phyloP scores from a whole-genome alignment of 1,140 invertebrate genomes.

The Gryllus bimaculatus region DNA sequence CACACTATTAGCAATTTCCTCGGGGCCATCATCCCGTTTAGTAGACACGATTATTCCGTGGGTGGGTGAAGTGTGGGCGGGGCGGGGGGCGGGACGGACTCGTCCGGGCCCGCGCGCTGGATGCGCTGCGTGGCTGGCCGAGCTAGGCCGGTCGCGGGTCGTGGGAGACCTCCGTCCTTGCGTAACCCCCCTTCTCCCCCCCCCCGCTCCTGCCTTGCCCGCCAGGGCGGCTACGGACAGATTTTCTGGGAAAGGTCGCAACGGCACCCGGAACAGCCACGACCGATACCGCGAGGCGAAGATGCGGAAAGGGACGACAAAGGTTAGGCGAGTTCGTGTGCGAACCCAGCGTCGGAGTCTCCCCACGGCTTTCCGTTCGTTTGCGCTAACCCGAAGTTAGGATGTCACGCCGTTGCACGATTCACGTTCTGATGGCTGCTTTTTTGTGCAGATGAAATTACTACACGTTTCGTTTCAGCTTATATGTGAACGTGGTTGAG shows the following conservation, averaged over 20 bases:
- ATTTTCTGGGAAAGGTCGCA: not conserved
- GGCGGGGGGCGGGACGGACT: not conserved
- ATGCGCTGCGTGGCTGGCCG: too few species aligned
- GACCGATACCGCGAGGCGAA: not conserved
- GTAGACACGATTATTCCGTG: not conserved
- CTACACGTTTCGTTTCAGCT: too few species aligned
- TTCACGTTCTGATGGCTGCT: too few species aligned
- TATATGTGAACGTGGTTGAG: too few species aligned
- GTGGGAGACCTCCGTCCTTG: not conserved
- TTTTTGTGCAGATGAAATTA: too few species aligned
- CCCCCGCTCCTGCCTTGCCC: not conserved
- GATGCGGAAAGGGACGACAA: not conserved
- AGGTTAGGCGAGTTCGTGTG: not conserved
- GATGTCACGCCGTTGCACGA: too few species aligned
- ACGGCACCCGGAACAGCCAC: not conserved
- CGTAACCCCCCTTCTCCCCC: not conserved
- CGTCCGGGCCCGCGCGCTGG: not conserved
- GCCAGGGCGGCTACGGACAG: too few species aligned
- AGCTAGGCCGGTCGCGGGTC: not conserved
- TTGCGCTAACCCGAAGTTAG: not conserved
- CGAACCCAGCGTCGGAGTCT: not conserved
- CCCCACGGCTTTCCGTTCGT: not conserved
- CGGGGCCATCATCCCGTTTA: not conserved
- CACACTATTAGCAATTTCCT: not conserved
- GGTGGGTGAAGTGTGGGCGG: too few species aligned